Conservation (phyloP, 2,797 vertebrate genomes). For the Hydrophis major region DNA sequence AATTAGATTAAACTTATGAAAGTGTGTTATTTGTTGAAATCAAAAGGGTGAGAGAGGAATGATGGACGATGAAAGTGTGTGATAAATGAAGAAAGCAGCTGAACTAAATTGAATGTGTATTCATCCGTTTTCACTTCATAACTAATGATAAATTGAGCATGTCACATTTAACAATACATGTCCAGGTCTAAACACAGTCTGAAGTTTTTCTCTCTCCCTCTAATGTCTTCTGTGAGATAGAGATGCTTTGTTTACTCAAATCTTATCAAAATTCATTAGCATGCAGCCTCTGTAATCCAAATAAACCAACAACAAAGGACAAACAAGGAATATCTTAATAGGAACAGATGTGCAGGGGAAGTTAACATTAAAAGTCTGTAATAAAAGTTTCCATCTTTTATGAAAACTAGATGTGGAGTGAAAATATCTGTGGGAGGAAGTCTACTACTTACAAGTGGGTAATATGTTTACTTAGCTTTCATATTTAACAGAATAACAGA, state of each 20-base stretch:
- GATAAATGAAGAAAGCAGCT: conserved; percentile 97
- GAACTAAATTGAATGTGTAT: conserved; percentile 99
- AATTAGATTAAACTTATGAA: conserved; percentile 96
- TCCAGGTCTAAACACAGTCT: conserved; percentile 80
- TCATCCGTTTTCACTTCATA: conserved; percentile 97
- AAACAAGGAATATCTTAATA: conserved; percentile 37
- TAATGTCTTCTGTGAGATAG: conserved; percentile 76
- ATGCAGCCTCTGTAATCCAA: conserved; percentile 42
- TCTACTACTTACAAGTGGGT: not conserved
- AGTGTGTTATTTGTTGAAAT: conserved; percentile 87
- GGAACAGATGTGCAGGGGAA: conserved; percentile 30
- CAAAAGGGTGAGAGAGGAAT: conserved; percentile 77
- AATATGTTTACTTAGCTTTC: not conserved
- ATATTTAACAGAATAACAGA: not conserved
- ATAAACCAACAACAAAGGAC: conserved; percentile 42
- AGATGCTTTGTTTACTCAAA: conserved; percentile 61
- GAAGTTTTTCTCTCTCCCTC: conserved; percentile 55
- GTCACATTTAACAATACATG: conserved; percentile 94
- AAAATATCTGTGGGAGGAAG: not conserved
- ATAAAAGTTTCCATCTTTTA: conserved; percentile 45
- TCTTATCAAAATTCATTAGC: conserved; percentile 55
- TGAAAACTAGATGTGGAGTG: not conserved
- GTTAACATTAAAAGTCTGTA: conserved; percentile 18
- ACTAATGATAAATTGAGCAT: conserved; percentile 99
- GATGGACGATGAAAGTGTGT: conserved; percentile 92